Base-by-base conservation (phyloP, 2,888 invertebrate genomes). In the Cheilosia vulpina region DNA sequence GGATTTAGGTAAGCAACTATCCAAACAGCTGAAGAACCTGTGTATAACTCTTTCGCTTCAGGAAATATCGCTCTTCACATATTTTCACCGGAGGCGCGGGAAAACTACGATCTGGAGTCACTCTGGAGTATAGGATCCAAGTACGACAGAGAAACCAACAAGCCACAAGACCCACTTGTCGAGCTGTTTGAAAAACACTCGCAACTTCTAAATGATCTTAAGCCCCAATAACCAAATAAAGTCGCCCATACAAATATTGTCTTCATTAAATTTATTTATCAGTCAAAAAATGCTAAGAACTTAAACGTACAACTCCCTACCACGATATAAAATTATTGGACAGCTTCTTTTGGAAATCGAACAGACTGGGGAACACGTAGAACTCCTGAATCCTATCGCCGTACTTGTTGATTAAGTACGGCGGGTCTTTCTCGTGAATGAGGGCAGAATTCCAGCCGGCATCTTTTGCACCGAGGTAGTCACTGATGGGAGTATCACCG, bases 41-140 rank as follows among this genome's bases (percentile, higher is more conserved):
- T 34, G 17, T 41, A 9, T 17, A 71, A 41, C 15, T 68, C 31
- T 9, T 60, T 19, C 27, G 11, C 31, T 93, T 94, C 92, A 97
- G 98, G 97, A 84, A 98, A 98, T 90, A 98, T 98, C 89, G 96
- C 96, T 4, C 92, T 99, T 41, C 98, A 99, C 90, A 94, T 99
- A 88, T 97, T 98, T 92, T 95, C 96, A 38, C 93, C 93, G 13
- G 93, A 94, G 87, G 93, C 94, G 1, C 93, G 99, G 88, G 92
- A 93, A 87, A 90, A 93, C 6, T 98, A 98, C 91, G 98, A 98
- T 92, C 93, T 99, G 87, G 99, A 99, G 92, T 96, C 96, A 0
- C 92, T 99, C 43, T 99, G 98, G 99, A 94, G 96, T 47, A 94
- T 98, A 19, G 98, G 98, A 2, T 92, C 95, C 0, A 94, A 96